Evolutionary conservation across 2,113 vertebrate genomes (phyloP), one percentile per base, ranked within the genome.

Genomic region (Callipepla squamata): DNA sequence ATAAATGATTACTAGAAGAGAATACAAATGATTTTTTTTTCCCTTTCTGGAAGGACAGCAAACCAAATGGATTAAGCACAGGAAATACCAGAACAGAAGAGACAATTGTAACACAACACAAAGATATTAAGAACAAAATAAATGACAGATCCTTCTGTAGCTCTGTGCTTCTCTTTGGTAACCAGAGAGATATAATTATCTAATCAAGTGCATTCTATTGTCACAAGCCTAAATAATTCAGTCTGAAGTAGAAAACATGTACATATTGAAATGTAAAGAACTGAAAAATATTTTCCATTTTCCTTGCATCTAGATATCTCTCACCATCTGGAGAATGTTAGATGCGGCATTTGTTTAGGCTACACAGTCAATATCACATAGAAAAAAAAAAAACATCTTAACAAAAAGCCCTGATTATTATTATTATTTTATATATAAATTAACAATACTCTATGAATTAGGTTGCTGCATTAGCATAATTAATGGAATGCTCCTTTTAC

Each of bases 211-310:
- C 26, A 68, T 94, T 75, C 73, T 61, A 32, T 86, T 93, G 73
- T 80, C 89, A 81, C 26, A 44, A 84, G 40, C 40, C 44, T 90
- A 89, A 91, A 94, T 95, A 95, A 95, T 93, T 80, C 82, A 94
- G 25, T 78, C 79, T 91, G 80, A 93, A 83, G 51, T 28, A 93
- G 51, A 77, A 86, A 95, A 84, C 32, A 65, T 28, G 50, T 45
- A 83, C 81, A 85, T 75, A 70, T 48, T 94, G 77, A 92, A 88
- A 87, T 58, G 20, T 66, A 30, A 72, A 95, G 82, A 73, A 47
- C 12, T 75, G 40, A n/a, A 57, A 95, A 95, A 92, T 92, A 79
- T 92, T 90, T 93, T 91, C 42, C 44, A 47, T 59, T 13, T 28
- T 95, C 50, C 58, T 68, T 42, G 47, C 11, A 21, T 85, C 75